Conservation (phyloP, 2,888 invertebrate species). For the Petrolisthes manimaculis region DNA sequence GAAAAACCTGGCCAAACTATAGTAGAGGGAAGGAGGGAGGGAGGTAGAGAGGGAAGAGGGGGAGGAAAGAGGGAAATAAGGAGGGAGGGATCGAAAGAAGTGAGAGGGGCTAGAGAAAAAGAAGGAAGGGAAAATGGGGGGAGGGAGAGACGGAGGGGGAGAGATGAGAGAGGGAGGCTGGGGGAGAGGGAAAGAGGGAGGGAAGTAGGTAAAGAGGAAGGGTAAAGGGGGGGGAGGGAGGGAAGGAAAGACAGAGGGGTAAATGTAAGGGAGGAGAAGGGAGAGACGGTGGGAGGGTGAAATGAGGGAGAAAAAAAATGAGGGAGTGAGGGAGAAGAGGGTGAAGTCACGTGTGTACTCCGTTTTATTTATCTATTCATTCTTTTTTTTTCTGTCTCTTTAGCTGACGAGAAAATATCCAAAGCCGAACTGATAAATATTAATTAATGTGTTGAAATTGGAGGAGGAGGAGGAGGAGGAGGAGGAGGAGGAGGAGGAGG, state of each 20-base stretch:
- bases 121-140: too few relatives aligned
- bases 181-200: slow-evolving; percentile 12
- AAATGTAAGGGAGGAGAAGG: background rate
- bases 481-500: too few relatives aligned
- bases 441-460: too few relatives aligned
- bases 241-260: background rate
- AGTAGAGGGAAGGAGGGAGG: background rate
- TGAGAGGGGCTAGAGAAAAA: background rate
- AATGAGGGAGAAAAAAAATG: background rate
- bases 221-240: background rate
- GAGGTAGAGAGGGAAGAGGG: background rate
- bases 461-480: too few relatives aligned
- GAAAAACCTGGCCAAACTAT: background rate
- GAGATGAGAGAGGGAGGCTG: background rate
- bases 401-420: too few relatives aligned
- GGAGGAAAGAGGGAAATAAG: background rate
- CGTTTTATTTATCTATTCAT: too few relatives aligned
- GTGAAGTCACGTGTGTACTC: background rate
- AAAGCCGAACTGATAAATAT: too few relatives aligned
- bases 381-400: too few relatives aligned
- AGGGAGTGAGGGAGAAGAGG: background rate
- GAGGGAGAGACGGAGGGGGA: background rate
- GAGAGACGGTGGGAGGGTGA: background rate
- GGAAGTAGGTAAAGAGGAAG: background rate
- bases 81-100: background rate